Evolutionary conservation across 2,113 vertebrate species (phyloP).

Genomic region (Plotosus lineatus): DNA sequence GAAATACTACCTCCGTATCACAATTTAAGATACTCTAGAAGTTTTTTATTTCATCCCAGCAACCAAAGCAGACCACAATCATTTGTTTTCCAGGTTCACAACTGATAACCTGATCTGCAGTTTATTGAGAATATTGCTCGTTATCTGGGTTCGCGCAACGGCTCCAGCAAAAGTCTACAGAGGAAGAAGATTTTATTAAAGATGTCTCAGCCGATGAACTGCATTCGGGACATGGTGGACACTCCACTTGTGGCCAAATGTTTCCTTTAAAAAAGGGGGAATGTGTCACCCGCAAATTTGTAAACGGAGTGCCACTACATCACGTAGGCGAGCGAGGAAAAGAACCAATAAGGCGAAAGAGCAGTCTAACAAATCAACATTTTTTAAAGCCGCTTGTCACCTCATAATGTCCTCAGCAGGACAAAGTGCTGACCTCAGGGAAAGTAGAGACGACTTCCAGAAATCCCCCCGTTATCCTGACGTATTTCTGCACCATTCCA

Average conservation of each 20-base stretch:
- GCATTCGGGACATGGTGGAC: neutral
- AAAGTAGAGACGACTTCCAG: slow-evolving; percentile 72
- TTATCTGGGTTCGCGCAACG: neutral
- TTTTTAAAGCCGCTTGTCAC: slow-evolving; percentile 75
- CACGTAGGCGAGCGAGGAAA: slow-evolving; percentile 3
- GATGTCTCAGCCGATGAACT: neutral
- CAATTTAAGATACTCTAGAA: neutral
- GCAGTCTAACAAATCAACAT: slow-evolving; percentile 60
- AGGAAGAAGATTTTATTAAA: neutral
- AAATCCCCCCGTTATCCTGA: slow-evolving; percentile 64
- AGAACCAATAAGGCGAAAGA: slow-evolving; percentile 45
- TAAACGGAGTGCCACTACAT: slow-evolving; percentile 1
- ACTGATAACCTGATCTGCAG: too few relatives aligned
- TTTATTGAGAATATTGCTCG: too few relatives aligned
- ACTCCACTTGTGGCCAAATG: neutral
- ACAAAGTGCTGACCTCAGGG: slow-evolving; percentile 74
- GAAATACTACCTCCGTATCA: too few relatives aligned
- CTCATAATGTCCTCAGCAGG: slow-evolving; percentile 68
- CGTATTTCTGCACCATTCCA: slow-evolving; percentile 70
- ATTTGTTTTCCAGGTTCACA: too few relatives aligned
- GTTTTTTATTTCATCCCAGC: neutral
- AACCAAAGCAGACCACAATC: neutral
- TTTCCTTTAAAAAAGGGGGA: neutral
- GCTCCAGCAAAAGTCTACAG: neutral
- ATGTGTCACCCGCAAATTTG: slow-evolving; percentile 9